Conservation (phyloP, 2,113 vertebrate species). For the Gymnogyps californianus region DNA sequence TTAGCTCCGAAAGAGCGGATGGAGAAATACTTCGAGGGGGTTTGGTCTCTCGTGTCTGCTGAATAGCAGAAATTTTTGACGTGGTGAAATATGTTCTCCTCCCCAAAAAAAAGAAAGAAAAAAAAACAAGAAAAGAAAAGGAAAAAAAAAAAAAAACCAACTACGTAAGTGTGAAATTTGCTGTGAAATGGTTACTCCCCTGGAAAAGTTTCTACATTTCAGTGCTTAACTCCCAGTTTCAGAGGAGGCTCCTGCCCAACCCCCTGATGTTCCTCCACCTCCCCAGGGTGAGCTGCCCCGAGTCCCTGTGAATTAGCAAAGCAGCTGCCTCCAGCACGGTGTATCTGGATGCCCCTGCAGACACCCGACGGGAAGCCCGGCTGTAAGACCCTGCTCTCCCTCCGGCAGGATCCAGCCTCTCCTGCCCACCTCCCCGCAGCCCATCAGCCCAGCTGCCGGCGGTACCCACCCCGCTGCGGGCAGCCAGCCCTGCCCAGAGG, state of each 20-base stretch:
- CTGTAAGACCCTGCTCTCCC: not conserved
- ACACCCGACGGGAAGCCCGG: rapidly evolving
- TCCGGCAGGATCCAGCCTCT: not conserved
- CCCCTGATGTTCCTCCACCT: not conserved
- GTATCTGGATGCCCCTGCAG: not conserved
- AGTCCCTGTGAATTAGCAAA: not conserved
- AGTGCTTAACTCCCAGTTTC: not conserved
- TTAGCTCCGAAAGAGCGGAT: not conserved
- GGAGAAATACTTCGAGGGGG: not conserved
- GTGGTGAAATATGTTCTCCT: not conserved
- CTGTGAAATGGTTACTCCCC: not conserved
- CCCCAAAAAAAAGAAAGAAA: not conserved
- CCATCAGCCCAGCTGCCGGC: not conserved
- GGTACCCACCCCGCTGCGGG: too few relatives aligned
- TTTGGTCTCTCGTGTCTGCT: not conserved
- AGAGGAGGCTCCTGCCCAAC: not conserved
- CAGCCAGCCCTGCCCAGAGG: not conserved
- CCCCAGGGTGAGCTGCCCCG: not conserved
- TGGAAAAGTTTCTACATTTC: not conserved
- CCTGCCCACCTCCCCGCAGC: not conserved
- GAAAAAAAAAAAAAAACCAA: not conserved
- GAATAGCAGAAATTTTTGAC: not conserved
- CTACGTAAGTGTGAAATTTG: not conserved
- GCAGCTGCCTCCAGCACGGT: not conserved
- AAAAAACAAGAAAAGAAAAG: too few relatives aligned